Base-by-base conservation (phyloP, 2,797 vertebrate genomes). In the Gymnocypris eckloni region DNA sequence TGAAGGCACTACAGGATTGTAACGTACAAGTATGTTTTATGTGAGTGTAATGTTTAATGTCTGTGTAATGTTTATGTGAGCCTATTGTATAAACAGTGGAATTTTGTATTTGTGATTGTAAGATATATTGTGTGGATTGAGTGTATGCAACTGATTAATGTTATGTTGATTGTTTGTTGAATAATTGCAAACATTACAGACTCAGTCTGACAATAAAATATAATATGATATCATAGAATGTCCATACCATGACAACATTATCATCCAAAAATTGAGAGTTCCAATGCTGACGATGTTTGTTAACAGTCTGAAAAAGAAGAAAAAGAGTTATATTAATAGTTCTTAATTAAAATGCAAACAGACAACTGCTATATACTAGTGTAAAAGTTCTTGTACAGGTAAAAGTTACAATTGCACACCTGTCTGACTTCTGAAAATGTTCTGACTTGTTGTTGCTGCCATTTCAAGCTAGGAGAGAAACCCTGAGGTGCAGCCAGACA, bases 371-470 rank as follows among this genome's bases (percentile, higher is more conserved):
- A 64, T 2, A 16, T 4, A n/a, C 2, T 6, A 70, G 43, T 71
- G 2, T 54, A 18, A 45, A 72, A 82, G 39, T 28, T 16, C 13
- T 28, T 5, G 56, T 71, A 56, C 2, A 43, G 20, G 6, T 22
- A 56, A 15, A 11, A 45, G 25, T 50, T 52, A 15, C 79, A 52
- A 13, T 56, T 48, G 2, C 84, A 91, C 93, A 98, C 98, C 96
- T 97, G 98, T 93, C 98, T 96, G 92, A 98, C 90, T 4, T 95
- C 90, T 77, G 98, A 99, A 91, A 99, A 99, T 87, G 92, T 95
- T 78, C 96, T 91, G 89, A 98, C 97, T 96, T 99, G 97, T 76
- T 95, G 96, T 90, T 96, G 97, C 64, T 99, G 98, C 98, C 98
- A 99, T 11, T 91, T 93, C 64, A 98, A 93, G 0, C 97, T 97